These are phyloP conservation scores for Pagetopsis macropterus DNA, from an alignment of 2,797 vertebrate species.

Conservation along the genomic window DNA sequence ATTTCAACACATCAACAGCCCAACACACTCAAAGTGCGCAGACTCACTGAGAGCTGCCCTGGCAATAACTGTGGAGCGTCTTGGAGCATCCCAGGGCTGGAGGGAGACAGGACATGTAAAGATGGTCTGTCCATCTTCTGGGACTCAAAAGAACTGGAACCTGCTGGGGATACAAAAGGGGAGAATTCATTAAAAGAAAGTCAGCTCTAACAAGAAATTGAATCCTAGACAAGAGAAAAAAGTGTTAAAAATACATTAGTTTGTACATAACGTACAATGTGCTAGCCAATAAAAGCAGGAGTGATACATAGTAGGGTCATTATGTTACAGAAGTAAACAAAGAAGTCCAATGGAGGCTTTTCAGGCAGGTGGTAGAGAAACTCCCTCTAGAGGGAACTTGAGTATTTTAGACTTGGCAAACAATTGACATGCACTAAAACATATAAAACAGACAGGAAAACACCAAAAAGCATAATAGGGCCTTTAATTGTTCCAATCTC, in stretches of 20 bases:
- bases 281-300: too few relatives aligned
- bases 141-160: conserved; percentile 99
- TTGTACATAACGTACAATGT: not conserved
- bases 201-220: not conserved
- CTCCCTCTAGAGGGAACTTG: too few relatives aligned
- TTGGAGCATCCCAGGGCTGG: conserved; percentile 93
- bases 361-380: too few relatives aligned
- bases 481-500: not conserved
- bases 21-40: not conserved
- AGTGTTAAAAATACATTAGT: not conserved
- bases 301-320: too few relatives aligned
- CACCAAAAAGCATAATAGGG: too few relatives aligned
- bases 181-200: not conserved
- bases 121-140: conserved; percentile 99
- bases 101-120: conserved; percentile 97
- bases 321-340: too few relatives aligned
- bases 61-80: conserved; percentile 95
- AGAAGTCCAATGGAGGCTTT: too few relatives aligned
- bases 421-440: too few relatives aligned
- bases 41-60: conserved; percentile 93
- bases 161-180: conserved; percentile 75
- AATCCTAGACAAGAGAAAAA: not conserved
- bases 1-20: not conserved
- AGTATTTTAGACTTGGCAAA: too few relatives aligned
- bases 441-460: too few relatives aligned